These are phyloP conservation scores for Stenotaenia linearis DNA, from an alignment of 2,888 invertebrate genomes.

Conservation along the genomic window DNA sequence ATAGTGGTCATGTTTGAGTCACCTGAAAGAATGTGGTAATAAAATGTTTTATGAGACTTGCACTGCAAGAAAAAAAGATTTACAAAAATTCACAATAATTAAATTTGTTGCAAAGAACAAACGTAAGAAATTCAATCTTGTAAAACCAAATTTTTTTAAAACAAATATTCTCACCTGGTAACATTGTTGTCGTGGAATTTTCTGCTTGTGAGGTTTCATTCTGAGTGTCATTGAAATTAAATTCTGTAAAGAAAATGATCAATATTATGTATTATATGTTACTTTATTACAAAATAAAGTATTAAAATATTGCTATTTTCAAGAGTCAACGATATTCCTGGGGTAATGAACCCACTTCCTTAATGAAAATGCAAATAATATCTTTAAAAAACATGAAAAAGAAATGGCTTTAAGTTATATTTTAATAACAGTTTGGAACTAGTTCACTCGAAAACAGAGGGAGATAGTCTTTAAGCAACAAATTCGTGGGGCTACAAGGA, in stretches of 20 bases:
- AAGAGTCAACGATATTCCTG: neutral
- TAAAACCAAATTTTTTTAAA: neutral
- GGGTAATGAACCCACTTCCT: constrained; percentile 2
- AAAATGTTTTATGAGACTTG: too few species aligned
- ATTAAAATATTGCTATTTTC: too few species aligned
- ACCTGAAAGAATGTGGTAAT: neutral
- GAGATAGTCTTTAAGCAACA: neutral
- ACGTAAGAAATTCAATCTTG: neutral
- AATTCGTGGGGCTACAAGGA: neutral
- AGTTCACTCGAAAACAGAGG: neutral
- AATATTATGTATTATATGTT: too few species aligned
- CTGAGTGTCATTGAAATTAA: neutral
- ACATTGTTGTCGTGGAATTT: neutral
- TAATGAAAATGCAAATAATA: neutral
- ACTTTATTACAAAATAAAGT: too few species aligned
- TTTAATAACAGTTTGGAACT: neutral
- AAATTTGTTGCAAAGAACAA: too few species aligned
- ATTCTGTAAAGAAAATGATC: neutral
- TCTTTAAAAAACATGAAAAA: neutral
- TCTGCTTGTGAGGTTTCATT: neutral
- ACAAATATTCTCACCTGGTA: neutral
- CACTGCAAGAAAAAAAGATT: too few species aligned
- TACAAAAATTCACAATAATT: too few species aligned
- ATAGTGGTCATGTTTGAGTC: neutral
- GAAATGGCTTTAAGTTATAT: neutral